Evolutionary conservation across 2,113 vertebrate genomes (phyloP).

Genomic region (Mugil cephalus): DNA sequence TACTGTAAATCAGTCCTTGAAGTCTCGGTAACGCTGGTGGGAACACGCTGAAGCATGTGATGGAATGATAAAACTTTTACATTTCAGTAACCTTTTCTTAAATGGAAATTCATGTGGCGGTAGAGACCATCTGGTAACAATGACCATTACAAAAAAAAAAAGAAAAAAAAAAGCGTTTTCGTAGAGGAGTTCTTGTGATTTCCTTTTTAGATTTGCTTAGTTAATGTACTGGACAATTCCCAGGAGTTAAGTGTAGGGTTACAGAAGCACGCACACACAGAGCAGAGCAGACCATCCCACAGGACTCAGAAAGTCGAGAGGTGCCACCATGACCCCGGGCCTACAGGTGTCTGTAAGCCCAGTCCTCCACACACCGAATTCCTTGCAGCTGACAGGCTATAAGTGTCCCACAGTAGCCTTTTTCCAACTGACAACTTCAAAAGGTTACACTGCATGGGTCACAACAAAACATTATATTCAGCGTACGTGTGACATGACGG

Average conservation of each 20-base stretch:
- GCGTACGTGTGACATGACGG: constrained; percentile 51
- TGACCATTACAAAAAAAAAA: constrained; percentile 20
- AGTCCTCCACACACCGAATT: constrained; percentile 32
- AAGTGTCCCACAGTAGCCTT: constrained; percentile 67
- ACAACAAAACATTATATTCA: constrained; percentile 69
- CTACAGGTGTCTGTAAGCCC: constrained; percentile 55
- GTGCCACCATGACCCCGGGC: constrained; percentile 54
- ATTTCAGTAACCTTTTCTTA: constrained; percentile 20
- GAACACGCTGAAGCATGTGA: constrained; percentile 19
- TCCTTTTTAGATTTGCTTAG: background rate
- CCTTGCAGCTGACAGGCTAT: constrained; percentile 62
- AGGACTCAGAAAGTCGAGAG: constrained; percentile 52
- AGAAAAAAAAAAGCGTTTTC: background rate
- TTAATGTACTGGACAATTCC: background rate
- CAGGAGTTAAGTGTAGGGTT: constrained; percentile 22
- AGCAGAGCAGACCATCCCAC: constrained; percentile 15
- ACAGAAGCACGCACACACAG: constrained; percentile 12
- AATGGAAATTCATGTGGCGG: constrained; percentile 20
- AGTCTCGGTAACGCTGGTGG: constrained; percentile 29
- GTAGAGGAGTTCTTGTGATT: constrained; percentile 3
- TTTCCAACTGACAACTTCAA: constrained; percentile 64
- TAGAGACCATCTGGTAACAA: constrained; percentile 25
- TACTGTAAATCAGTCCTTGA: constrained; percentile 16
- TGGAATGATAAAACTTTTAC: constrained; percentile 39
- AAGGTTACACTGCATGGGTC: constrained; percentile 66